Percentiles rank a stretch among this genome's conserved stretches.
phyloP scores from a whole-genome alignment of 2,797 vertebrate genomes.

The Anguilla obscura region DNA sequence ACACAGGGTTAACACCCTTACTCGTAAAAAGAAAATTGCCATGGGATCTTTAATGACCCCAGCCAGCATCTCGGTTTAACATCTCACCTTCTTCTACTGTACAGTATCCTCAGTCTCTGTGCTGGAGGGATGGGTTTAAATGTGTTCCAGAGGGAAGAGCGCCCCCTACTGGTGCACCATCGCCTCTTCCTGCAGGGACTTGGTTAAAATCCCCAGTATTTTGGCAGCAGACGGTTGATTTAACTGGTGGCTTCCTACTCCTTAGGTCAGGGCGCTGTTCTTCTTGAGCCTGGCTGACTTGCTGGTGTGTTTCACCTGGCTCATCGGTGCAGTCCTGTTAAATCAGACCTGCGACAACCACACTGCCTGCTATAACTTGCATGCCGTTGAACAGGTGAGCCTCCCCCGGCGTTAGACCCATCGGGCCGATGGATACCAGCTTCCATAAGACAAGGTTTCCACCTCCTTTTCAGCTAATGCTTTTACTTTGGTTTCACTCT shows the following conservation, averaged over 20 bases:
- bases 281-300: constrained; percentile 83
- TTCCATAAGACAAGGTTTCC: no score
- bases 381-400: constrained; percentile 79
- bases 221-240: not conserved
- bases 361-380: constrained; percentile 80
- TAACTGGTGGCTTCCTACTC: not conserved
- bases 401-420: no score
- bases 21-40: not conserved
- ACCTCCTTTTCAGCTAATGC: not conserved
- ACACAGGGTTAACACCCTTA: not conserved
- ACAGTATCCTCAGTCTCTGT: not conserved
- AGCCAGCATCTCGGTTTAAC: not conserved
- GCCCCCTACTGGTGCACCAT: not conserved
- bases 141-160: not conserved
- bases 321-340: constrained; percentile 73
- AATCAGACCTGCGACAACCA: constrained; percentile 59
- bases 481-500: not conserved
- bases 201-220: not conserved
- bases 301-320: constrained; percentile 81
- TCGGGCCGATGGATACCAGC: no score
- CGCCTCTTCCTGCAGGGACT: not conserved
- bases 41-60: not conserved
- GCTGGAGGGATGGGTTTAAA: not conserved
- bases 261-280: constrained; percentile 80
- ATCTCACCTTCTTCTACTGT: not conserved